Base-by-base conservation (phyloP, 2,113 vertebrate species). In the Brevimyrus niger region DNA sequence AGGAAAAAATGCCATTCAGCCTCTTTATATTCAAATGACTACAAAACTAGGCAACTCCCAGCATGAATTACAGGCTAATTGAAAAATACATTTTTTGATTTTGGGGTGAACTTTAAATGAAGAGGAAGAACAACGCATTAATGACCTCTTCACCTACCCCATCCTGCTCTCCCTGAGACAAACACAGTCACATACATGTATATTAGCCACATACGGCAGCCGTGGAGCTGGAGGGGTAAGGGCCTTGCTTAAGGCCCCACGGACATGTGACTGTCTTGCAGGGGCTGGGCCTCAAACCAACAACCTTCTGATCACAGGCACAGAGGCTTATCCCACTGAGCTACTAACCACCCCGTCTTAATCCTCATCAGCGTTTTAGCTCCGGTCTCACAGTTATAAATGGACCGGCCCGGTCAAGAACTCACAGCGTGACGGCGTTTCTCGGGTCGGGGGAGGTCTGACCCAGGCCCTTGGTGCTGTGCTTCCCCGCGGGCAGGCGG, bases 401-500 rank as follows among this genome's bases (percentile, higher is more conserved):
- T 42, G 35, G 73, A 80, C 35, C 2, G 73, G 73, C 17, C 73
- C 2, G 35, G 31, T 35, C 73, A 10, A 1, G 17, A 87, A 96
- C 97, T 96, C 38, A 98, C 97, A 97, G 93, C 1, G 89, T 92
- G 89, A 94, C 38, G 3, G 89, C 90, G 91, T 95, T 94, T 17
- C 91, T 82, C 3, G 96, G 95, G 91, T 94, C 93, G 0, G 97
- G 97, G 19, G 94, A 96, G 8, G 95, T 96, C 93, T 94, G 96
- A n/a, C 97, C 97, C n/a, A 98, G 69, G 3, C 97, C 97, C 90
- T 97, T 98, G 87, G 95, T 98, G 92, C 97, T 97, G 91, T 97
- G 95, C 92, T 98, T 98, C 23, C 96, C 95, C 11, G 93, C 50
- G 1, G 96, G 96, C 53, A 97, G 93, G 6, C 91, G 93, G 88